These are phyloP conservation scores for Orthonychiurus folsomi DNA, from an alignment of 2,888 invertebrate genomes.

Conservation along the genomic window DNA sequence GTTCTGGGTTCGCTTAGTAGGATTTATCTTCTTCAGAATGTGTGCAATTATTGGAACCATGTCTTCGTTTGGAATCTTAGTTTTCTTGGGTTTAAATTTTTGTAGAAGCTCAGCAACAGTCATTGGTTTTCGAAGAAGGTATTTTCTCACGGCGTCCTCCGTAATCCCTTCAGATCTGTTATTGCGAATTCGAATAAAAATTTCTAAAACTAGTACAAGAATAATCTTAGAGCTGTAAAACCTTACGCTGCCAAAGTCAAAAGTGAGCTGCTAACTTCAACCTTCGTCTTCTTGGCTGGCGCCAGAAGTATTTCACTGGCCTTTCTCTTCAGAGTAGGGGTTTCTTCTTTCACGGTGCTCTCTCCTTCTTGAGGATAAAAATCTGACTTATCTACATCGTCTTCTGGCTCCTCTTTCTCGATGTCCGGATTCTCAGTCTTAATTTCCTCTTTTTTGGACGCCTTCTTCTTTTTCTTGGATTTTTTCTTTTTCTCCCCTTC, in stretches of 20 bases:
- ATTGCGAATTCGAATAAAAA: no score
- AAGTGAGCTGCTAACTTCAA: slow-evolving; percentile 46
- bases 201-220: slow-evolving; percentile 13
- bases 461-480: slow-evolving; percentile 41
- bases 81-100: slow-evolving; percentile 90
- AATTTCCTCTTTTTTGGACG: background rate
- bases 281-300: slow-evolving; percentile 51
- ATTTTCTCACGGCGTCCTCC: slow-evolving; percentile 87
- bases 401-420: slow-evolving; percentile 16
- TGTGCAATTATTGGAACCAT: slow-evolving; percentile 89
- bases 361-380: slow-evolving; percentile 45
- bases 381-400: slow-evolving; percentile 17
- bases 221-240: no score
- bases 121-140: slow-evolving; percentile 93
- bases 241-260: slow-evolving; percentile 43
- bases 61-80: slow-evolving; percentile 79
- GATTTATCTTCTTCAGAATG: slow-evolving; percentile 88
- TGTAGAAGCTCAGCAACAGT: slow-evolving; percentile 90
- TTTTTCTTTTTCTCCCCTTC: slow-evolving; percentile 42
- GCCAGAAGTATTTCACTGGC: slow-evolving; percentile 39
- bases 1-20: slow-evolving; percentile 81
- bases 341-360: slow-evolving; percentile 22
- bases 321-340: slow-evolving; percentile 30
- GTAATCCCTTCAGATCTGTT: slow-evolving; percentile 78
- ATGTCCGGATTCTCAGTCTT: background rate